Percentiles rank a stretch among this genome's conserved stretches.
Conservation (phyloP, 2,888 invertebrate species). For the Axea sp. region DNA sequence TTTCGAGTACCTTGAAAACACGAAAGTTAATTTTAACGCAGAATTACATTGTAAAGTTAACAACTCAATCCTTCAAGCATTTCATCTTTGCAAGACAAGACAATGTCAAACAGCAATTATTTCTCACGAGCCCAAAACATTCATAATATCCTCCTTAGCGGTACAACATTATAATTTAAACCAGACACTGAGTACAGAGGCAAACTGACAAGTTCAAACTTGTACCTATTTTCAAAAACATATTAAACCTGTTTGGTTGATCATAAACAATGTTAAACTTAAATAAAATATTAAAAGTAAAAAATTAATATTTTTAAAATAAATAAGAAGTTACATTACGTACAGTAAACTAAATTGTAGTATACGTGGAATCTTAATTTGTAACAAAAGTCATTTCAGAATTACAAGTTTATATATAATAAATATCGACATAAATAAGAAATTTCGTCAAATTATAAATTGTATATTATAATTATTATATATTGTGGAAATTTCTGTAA, state of each 20-base stretch:
- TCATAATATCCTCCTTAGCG: constrained; percentile 36
- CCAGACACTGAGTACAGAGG: constrained; percentile 14
- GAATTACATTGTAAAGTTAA: constrained; percentile 47
- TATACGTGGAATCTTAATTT: too few relatives aligned
- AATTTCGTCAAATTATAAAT: too few relatives aligned
- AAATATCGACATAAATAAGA: too few relatives aligned
- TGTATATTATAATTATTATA: too few relatives aligned
- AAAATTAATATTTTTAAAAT: too few relatives aligned
- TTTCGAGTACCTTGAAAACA: constrained; percentile 43
- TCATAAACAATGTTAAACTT: not conserved
- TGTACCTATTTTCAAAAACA: constrained; percentile 9
- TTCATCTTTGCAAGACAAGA: constrained; percentile 40
- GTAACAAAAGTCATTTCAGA: too few relatives aligned
- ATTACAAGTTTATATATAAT: too few relatives aligned
- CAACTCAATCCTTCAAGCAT: constrained; percentile 41
- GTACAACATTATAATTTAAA: constrained; percentile 34
- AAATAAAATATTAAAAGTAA: too few relatives aligned
- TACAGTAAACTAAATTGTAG: too few relatives aligned
- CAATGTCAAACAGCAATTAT: constrained; percentile 46
- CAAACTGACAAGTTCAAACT: constrained; percentile 21
- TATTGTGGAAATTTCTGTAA: too few relatives aligned
- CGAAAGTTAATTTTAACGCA: constrained; percentile 46
- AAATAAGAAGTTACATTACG: too few relatives aligned
- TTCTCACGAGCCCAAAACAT: constrained; percentile 43
- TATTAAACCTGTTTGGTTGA: not conserved